Conservation (phyloP, 2,888 invertebrate species). For the Nineta flava region DNA sequence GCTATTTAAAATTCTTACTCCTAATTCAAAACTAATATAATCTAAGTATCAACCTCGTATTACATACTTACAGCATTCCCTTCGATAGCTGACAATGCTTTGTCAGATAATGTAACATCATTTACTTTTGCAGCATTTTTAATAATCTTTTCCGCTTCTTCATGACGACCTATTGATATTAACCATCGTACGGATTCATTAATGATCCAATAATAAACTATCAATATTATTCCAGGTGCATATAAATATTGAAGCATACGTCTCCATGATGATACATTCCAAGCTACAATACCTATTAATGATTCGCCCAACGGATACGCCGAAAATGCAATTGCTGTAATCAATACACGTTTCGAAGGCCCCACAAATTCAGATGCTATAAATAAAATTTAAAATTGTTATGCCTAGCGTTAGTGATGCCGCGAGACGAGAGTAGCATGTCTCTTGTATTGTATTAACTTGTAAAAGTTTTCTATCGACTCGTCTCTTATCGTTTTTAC, state of each 20-base stretch:
- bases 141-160: conserved; percentile 39
- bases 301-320: conserved; percentile 58
- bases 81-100: conserved; percentile 29
- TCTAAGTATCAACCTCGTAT: too few species aligned
- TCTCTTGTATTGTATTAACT: too few species aligned
- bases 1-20: too few species aligned
- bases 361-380: conserved; percentile 62
- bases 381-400: conserved; percentile 14
- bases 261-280: conserved; percentile 52
- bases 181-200: conserved; percentile 68
- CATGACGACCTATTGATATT: conserved; percentile 38
- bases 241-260: conserved; percentile 45
- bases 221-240: conserved; percentile 47
- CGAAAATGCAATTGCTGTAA: conserved; percentile 51
- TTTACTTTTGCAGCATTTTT: conserved; percentile 48
- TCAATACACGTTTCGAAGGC: conserved; percentile 52
- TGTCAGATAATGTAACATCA: conserved; percentile 36
- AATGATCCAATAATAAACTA: conserved; percentile 48
- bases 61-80: neutral
- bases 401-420: too few species aligned
- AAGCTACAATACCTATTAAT: conserved; percentile 47
- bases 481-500: too few species aligned
- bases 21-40: too few species aligned
- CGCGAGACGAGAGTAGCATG: too few species aligned
- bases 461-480: too few species aligned